phyloP scores from a whole-genome alignment of 30 jellyfish, hydroid and myxozoan genomes.

The Mastigias papua region DNA sequence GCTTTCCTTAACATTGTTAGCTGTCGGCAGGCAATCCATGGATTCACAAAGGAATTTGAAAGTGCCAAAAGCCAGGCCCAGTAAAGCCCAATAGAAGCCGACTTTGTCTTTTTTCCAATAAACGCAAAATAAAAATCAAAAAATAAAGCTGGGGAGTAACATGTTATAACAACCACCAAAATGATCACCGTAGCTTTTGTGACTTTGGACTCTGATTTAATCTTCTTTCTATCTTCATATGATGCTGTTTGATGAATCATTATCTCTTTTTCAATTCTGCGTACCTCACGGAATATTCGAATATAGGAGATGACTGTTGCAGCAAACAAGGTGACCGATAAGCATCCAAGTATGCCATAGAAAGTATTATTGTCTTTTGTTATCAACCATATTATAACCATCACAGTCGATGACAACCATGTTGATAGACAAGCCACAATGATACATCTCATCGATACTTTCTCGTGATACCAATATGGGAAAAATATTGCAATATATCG shows the following conservation, averaged over 20 bases:
- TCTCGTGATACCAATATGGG: too few species aligned
- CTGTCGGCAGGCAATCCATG: slow-evolving; percentile 61
- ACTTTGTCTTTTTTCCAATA: background rate
- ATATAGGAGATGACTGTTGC: slow-evolving; percentile 18
- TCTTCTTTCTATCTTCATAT: slow-evolving; percentile 37
- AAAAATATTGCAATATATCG: too few species aligned
- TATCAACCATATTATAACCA: too few species aligned
- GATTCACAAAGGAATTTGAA: slow-evolving; percentile 42
- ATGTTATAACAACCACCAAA: slow-evolving; percentile 16
- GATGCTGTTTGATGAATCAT: slow-evolving; percentile 28
- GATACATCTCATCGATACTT: too few species aligned
- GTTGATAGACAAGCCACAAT: too few species aligned
- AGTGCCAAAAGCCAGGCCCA: slow-evolving; percentile 63
- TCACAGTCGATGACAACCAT: too few species aligned
- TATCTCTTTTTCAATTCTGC: slow-evolving; percentile 54
- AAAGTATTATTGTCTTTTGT: too few species aligned
- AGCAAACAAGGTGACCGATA: slow-evolving; percentile 6
- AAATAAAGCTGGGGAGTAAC: slow-evolving; percentile 55
- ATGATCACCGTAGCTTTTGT: slow-evolving; percentile 67
- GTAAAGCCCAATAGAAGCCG: slow-evolving; percentile 6
- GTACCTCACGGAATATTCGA: slow-evolving; percentile 43
- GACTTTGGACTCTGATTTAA: slow-evolving; percentile 56
- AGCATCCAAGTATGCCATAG: too few species aligned
- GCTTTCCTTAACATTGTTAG: slow-evolving; percentile 24
- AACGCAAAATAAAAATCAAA: slow-evolving; percentile 42